phyloP scores from a whole-genome alignment of 2,113 vertebrate species.

The Poeciliopsis turrubarensis region DNA sequence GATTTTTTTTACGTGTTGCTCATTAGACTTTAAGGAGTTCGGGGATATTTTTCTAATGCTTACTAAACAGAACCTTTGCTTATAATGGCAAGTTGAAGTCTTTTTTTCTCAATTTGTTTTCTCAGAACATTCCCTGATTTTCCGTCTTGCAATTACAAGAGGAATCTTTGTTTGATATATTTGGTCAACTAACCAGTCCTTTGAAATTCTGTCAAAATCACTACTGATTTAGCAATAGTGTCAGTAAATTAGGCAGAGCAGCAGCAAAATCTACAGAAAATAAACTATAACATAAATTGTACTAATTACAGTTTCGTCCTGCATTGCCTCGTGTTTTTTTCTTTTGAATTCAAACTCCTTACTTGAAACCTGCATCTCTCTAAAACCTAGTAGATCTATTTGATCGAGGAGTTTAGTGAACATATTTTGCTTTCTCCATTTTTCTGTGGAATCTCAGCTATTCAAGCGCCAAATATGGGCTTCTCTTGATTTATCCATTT shows the following conservation, averaged over 20 bases:
- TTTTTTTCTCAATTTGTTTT: not conserved
- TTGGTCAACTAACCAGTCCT: not conserved
- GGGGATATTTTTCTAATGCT: no score
- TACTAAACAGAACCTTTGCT: not conserved
- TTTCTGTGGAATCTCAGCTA: slow-evolving; percentile 1
- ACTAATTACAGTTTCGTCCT: no score
- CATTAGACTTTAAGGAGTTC: no score
- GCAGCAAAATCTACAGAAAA: no score
- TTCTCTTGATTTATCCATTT: slow-evolving; percentile 21
- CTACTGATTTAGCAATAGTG: no score
- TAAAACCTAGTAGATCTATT: not conserved
- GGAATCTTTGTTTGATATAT: not conserved
- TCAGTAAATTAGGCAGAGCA: no score
- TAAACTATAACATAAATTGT: no score
- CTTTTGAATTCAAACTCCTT: no score
- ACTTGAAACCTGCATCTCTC: not conserved
- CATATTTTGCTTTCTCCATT: not conserved
- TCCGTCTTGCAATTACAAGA: no score
- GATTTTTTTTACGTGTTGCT: no score
- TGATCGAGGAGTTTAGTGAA: not conserved
- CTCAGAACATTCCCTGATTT: not conserved
- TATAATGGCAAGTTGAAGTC: no score
- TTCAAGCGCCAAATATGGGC: slow-evolving; percentile 13
- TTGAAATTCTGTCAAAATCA: not conserved
- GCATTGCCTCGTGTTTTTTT: no score